Evolutionary conservation across 1,140 invertebrate species (phyloP).

Genomic region (Teleogryllus occipitalis): DNA sequence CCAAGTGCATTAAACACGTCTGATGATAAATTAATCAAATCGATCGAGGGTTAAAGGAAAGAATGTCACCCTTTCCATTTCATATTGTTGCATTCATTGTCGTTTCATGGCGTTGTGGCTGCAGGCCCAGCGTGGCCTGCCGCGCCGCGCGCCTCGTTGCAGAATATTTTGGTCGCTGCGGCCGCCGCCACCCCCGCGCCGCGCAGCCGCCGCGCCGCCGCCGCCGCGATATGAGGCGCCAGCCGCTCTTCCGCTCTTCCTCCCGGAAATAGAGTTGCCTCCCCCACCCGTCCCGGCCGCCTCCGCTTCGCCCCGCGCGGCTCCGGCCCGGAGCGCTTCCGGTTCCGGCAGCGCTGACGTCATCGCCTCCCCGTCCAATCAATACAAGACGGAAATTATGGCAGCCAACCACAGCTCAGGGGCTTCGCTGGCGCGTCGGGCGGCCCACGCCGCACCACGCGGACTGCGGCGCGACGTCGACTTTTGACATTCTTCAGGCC

Average conservation of each 20-base stretch:
- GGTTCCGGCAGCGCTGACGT: conserved; percentile 6
- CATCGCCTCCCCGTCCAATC: conserved; percentile 9
- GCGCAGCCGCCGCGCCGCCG: too few relatives aligned
- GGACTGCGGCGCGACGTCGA: too few relatives aligned
- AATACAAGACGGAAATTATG: conserved; percentile 17
- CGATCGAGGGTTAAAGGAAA: too few relatives aligned
- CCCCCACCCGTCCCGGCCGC: not conserved
- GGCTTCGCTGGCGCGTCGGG: too few relatives aligned
- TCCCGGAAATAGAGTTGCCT: conserved; percentile 17
- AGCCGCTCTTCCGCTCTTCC: conserved; percentile 14
- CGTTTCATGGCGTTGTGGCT: not conserved
- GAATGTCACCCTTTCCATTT: not conserved
- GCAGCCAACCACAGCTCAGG: conserved; percentile 10
- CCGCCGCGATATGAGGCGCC: not conserved
- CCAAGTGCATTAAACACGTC: too few relatives aligned
- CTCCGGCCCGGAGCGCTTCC: not conserved
- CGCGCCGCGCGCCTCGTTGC: too few relatives aligned
- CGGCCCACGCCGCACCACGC: too few relatives aligned
- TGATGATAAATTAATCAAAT: too few relatives aligned
- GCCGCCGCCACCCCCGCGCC: too few relatives aligned
- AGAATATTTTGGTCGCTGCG: not conserved
- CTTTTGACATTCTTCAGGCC: too few relatives aligned
- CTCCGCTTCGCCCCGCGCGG: not conserved
- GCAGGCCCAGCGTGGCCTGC: too few relatives aligned
- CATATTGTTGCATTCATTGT: not conserved